Base-by-base conservation (phyloP, 2,888 invertebrate genomes). In the Hofmannophila pseudospretella region DNA sequence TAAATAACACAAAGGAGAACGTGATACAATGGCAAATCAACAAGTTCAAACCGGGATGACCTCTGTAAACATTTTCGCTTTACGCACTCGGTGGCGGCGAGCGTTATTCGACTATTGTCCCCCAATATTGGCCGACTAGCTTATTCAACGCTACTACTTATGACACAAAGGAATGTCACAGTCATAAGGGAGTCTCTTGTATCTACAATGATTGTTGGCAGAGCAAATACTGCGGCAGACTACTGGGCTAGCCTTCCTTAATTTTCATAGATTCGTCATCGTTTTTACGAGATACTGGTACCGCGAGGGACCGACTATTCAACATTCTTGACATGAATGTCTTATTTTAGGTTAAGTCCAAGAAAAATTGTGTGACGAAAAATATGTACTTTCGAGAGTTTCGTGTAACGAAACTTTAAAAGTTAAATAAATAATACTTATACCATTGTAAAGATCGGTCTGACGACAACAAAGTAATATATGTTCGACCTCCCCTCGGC, bases 71-170 rank as follows among this genome's bases (percentile, higher is more conserved):
- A 45, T 45, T 32, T 20, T 35, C 9, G 34, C 47, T 44, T 49
- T 54, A 44, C 45, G 43, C 45, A 42, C 48, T 46, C 41, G 42
- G 30, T 37, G 34, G 45, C 35, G 40, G 28, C 38, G 44, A 44
- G 38, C 46, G 47, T 63, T 56, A 67, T 66, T 61, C 59, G 51
- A 44, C 76, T 63, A 80, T 84, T 82, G 80, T 84, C 71, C 72
- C 68, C 79, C 68, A 76, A 78, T 81, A 74, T 67, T 58, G 73
- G 67, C 44, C 61, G 56, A 52, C 64, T 61, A 58, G 47, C 57
- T 55, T 50, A 68, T 71, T 71, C 51, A 70, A 63, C 59, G 52
- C 52, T 34, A 53, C 66, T 68, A 66, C 66, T 66, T 62, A 64
- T 38, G 51, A 55, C 51, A 70, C 70, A 69, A 73, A 65, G 56